Conservation (phyloP, 2,113 vertebrate species). For the Strigops habroptila region DNA sequence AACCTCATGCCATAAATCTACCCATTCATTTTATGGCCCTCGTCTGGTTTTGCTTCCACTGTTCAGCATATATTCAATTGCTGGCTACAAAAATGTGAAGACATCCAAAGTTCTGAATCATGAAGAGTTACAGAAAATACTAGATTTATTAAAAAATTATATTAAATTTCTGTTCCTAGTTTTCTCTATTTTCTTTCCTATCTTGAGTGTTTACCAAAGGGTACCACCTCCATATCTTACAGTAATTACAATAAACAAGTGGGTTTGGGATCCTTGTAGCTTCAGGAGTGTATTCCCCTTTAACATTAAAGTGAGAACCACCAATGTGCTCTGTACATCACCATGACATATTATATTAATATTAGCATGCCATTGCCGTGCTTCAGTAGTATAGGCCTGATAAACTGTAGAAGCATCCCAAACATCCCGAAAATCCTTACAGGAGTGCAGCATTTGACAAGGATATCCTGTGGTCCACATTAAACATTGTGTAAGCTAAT, state of each 20-base stretch:
- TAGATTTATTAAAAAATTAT: not conserved
- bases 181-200: not conserved
- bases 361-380: not conserved
- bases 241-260: not conserved
- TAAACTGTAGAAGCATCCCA: not conserved
- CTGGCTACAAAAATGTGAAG: not conserved
- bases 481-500: slow-evolving; percentile 6
- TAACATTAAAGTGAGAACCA: not conserved
- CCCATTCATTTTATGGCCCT: not conserved
- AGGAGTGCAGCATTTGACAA: not conserved
- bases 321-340: not conserved
- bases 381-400: not conserved
- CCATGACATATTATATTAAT: not conserved
- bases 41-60: not conserved
- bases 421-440: not conserved
- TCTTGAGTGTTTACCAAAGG: not conserved
- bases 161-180: not conserved
- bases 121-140: not conserved
- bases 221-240: not conserved
- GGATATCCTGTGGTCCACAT: not conserved
- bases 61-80: not conserved
- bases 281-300: not conserved
- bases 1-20: not conserved
- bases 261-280: not conserved
- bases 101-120: not conserved